phyloP scores from a whole-genome alignment of 2,797 vertebrate species.

The Microctenopoma stevenorrisi region DNA sequence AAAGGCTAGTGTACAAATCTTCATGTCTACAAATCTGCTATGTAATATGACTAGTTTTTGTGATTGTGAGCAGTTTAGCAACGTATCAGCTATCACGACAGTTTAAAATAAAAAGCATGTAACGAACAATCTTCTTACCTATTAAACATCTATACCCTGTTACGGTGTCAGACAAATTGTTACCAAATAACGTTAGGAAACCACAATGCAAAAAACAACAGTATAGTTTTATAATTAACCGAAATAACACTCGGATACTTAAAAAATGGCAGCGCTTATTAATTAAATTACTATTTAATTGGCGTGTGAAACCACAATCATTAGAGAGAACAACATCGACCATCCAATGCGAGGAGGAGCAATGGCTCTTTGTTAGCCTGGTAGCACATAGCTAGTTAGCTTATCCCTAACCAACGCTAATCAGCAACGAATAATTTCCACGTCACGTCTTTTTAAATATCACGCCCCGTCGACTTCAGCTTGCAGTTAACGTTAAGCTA shows the following conservation, averaged over 20 bases:
- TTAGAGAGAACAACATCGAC: conserved; percentile 51
- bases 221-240: conserved; percentile 17
- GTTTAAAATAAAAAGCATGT: neutral
- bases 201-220: conserved; percentile 42
- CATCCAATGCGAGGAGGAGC: conserved; percentile 71
- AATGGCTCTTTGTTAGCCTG: conserved; percentile 80
- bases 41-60: neutral
- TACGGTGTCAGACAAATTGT: conserved; percentile 35
- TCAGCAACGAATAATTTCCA: conserved; percentile 47
- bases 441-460: conserved; percentile 43
- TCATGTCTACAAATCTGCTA: neutral
- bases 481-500: neutral
- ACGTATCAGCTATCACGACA: no score
- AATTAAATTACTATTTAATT: neutral
- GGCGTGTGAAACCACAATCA: conserved; percentile 11
- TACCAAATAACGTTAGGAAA: conserved; percentile 31
- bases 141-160: conserved; percentile 29
- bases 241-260: conserved; percentile 9
- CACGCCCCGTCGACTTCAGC: neutral
- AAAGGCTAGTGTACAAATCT: neutral
- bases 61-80: neutral
- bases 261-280: neutral
- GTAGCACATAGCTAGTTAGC: conserved; percentile 69
- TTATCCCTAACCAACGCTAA: conserved; percentile 59
- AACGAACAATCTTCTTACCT: conserved; percentile 13